Percentiles rank a stretch among this genome's conserved stretches.
Evolutionary conservation across 1,140 invertebrate species (phyloP).

Genomic region (Asobara japonica): DNA sequence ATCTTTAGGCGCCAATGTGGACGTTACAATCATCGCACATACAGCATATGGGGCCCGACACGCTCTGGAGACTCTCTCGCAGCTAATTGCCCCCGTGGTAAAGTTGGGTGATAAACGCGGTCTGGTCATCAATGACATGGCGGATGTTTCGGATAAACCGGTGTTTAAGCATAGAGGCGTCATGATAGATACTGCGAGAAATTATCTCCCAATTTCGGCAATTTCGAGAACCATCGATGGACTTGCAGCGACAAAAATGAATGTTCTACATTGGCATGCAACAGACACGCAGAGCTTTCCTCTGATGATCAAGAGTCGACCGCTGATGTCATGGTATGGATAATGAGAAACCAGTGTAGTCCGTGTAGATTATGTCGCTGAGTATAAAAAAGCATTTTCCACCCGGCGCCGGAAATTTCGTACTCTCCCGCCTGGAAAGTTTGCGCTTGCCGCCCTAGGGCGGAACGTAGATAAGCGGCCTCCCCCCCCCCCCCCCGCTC

Average conservation of each 20-base stretch:
- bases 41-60: conserved; percentile 82
- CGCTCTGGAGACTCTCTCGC: conserved; percentile 79
- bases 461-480: too few relatives aligned
- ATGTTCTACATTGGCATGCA: conserved; percentile 88
- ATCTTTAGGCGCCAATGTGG: conserved; percentile 60
- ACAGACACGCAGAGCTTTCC: conserved; percentile 88
- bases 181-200: conserved; percentile 80
- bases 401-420: not conserved
- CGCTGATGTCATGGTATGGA: conserved; percentile 70
- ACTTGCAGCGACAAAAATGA: conserved; percentile 83
- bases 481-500: too few relatives aligned
- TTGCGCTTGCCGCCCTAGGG: too few relatives aligned
- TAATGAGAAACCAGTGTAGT: too few relatives aligned
- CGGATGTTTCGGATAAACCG: conserved; percentile 56
- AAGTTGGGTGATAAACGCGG: conserved; percentile 25
- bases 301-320: conserved; percentile 74
- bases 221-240: conserved; percentile 80
- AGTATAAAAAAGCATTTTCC: too few relatives aligned
- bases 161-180: conserved; percentile 72
- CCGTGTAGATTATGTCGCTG: too few relatives aligned
- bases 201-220: conserved; percentile 76
- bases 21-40: conserved; percentile 70
- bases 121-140: conserved; percentile 55
- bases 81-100: conserved; percentile 69
- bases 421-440: too few relatives aligned